phyloP scores from a whole-genome alignment of 1,140 invertebrate species.

The Pantala flavescens region DNA sequence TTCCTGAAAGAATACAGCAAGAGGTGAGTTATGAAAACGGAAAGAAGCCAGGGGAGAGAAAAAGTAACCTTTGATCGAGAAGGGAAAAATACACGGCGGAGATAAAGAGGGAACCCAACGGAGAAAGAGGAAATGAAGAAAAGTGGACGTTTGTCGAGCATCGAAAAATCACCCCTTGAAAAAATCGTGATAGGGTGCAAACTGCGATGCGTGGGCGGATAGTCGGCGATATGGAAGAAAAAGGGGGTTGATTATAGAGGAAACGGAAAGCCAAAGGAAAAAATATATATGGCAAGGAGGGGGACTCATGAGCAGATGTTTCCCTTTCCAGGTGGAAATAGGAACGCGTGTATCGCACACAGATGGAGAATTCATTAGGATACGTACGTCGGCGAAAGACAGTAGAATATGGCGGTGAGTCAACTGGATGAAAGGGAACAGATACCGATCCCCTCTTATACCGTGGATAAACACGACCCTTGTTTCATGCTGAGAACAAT shows the following conservation, averaged over 20 bases:
- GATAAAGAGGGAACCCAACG: neutral
- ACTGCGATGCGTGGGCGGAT: neutral
- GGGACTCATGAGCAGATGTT: neutral
- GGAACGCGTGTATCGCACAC: constrained; percentile 6
- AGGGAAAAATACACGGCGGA: neutral
- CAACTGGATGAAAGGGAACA: neutral
- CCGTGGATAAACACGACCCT: no score
- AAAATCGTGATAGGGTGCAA: neutral
- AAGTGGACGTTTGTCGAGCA: neutral
- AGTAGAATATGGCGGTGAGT: neutral
- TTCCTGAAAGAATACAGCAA: no score
- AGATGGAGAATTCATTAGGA: constrained; percentile 6
- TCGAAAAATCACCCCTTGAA: neutral
- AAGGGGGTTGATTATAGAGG: neutral
- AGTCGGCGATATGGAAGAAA: neutral
- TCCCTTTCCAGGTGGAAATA: constrained; percentile 4
- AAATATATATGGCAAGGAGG: neutral
- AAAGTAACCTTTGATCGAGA: neutral
- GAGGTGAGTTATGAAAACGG: neutral
- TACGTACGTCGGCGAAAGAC: neutral
- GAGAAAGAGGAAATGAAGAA: neutral
- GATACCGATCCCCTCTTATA: no score
- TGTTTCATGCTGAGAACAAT: no score
- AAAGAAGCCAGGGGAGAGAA: neutral
- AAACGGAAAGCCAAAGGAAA: neutral